Evolutionary conservation across 2,797 vertebrate species (phyloP).

Genomic region (Darevskia nairensis): DNA sequence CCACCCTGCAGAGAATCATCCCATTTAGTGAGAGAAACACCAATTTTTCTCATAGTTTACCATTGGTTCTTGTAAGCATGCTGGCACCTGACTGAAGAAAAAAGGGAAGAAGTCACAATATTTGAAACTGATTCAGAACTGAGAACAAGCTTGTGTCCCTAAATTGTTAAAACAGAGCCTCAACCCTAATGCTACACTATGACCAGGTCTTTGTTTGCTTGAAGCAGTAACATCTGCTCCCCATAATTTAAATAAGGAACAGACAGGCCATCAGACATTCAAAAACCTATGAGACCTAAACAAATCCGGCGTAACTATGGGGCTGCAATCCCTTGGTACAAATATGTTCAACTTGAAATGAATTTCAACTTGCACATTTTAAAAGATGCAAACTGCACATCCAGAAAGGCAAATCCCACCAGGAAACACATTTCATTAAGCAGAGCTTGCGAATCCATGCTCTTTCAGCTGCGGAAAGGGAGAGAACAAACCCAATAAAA

Average conservation of each 20-base stretch:
- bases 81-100: slow-evolving; percentile 41
- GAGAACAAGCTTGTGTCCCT: slow-evolving; percentile 34
- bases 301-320: slow-evolving; percentile 27
- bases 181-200: slow-evolving; percentile 42
- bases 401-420: slow-evolving; percentile 1
- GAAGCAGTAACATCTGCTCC: slow-evolving; percentile 59
- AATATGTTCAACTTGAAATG: slow-evolving; percentile 19
- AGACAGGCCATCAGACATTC: slow-evolving; percentile 59
- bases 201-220: slow-evolving; percentile 62
- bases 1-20: neutral
- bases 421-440: slow-evolving; percentile 22
- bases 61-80: slow-evolving; percentile 16
- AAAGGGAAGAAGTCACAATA: neutral
- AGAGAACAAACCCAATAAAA: neutral
- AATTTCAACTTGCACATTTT: slow-evolving; percentile 11
- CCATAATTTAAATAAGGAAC: slow-evolving; percentile 63
- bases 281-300: slow-evolving; percentile 46
- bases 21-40: neutral
- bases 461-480: slow-evolving; percentile 7
- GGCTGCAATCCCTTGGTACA: neutral
- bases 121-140: slow-evolving; percentile 38
- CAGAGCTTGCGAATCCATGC: neutral
- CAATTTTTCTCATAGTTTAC: slow-evolving; percentile 21
- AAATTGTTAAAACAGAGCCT: slow-evolving; percentile 50
- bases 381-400: neutral